Base-by-base conservation (phyloP, 2,797 vertebrate genomes). In the Tympanoctomys barrerae region DNA sequence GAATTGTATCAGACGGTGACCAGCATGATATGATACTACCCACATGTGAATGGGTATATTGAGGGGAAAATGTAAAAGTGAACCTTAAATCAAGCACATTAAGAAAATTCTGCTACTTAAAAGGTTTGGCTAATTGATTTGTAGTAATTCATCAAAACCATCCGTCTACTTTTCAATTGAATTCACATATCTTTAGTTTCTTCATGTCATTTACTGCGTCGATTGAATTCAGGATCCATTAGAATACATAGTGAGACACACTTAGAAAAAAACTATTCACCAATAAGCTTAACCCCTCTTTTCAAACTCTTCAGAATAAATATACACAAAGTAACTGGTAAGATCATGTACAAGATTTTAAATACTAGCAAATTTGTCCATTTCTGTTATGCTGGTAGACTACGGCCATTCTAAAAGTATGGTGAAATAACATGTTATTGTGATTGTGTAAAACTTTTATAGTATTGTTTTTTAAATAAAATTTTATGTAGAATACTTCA, bases 1-100 rank as follows among this genome's bases (percentile, higher is more conserved):
- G 85, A 89, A 92, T 52, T 36, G 21, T 61, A 82, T 89, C 26
- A 73, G 54, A 16, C 13, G 87, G 64, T 54, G 73, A 93, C 46
- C 66, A 64, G 73, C 71, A 92, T 75, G 91, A 89, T 59, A 59
- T 73, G 54, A 86, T 90, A 79, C 33, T 5, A 89, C 7, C 79
- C 4, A 95, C 57, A 70, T 83, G 6, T 59, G 83, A 92, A 91
- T 68, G 26, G 9, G 1, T 81, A 39, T 42, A 12, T 89, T 90
- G 82, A 79, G 64, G 4, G 18, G 11, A 86, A 92, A 89, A 80
- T 71, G 8, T 82, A 78, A 86, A 90, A 83, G 8, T 70, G n/a
- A 71, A 91, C 77, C 0, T 12, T 2, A 13, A 95, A 70, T 33
- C 16, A 62, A 73, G 8, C 1, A 70, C 4, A 57, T 33, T 5